Evolutionary conservation across 1,140 invertebrate genomes (phyloP).

Genomic region (Temnothorax curvispinosus): DNA sequence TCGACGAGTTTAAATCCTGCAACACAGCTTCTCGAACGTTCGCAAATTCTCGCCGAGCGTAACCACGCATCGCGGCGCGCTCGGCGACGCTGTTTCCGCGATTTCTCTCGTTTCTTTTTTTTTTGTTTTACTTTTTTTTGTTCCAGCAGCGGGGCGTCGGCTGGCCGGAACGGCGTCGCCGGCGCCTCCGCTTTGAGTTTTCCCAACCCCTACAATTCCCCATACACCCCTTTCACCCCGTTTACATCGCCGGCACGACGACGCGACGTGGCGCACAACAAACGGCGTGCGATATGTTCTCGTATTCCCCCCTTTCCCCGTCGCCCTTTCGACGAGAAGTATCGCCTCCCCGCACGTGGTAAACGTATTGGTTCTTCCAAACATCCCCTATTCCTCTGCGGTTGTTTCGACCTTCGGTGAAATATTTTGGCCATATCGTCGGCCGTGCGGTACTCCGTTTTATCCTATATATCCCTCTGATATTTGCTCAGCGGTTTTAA

Average conservation of each 20-base stretch:
- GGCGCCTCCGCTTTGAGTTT: conserved; percentile 56
- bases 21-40: neutral
- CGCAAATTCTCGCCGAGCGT: neutral
- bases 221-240: conserved; percentile 12
- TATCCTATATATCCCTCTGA: neutral
- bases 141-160: conserved; percentile 50
- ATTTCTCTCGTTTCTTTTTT: neutral
- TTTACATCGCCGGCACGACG: conserved; percentile 47
- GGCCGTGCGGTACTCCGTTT: neutral
- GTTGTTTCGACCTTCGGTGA: conserved; percentile 14
- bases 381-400: conserved; percentile 1
- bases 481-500: conserved; percentile 22
- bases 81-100: conserved; percentile 5
- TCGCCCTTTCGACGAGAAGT: conserved; percentile 47
- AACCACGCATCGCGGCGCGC: neutral
- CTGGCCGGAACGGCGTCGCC: conserved; percentile 55
- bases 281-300: conserved; percentile 59
- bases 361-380: conserved; percentile 51
- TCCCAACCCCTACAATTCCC: conserved; percentile 52
- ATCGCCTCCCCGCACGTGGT: conserved; percentile 24
- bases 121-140: neutral
- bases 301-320: conserved; percentile 8
- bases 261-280: conserved; percentile 59
- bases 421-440: conserved; percentile 40
- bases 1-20: neutral